Evolutionary conservation across 2,888 invertebrate species (phyloP).

Genomic region (Meliscaeva auricollis): DNA sequence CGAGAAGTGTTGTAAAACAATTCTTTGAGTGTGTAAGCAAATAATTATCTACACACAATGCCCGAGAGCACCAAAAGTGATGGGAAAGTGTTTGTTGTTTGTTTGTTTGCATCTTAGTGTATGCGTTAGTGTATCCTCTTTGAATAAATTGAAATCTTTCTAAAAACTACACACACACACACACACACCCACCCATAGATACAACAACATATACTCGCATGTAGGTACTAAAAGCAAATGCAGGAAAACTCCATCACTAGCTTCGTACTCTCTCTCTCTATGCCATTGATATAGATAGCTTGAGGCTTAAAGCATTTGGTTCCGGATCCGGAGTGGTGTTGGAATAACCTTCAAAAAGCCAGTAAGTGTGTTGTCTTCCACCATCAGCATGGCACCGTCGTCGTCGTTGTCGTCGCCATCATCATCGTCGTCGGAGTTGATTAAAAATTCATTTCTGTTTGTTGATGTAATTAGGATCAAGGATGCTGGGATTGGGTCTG

Average conservation of each 20-base stretch:
- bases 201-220: too few species aligned
- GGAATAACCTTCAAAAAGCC: slow-evolving; percentile 71
- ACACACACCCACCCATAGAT: background rate
- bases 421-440: slow-evolving; percentile 73
- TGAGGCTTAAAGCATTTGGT: slow-evolving; percentile 52
- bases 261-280: slow-evolving; percentile 20
- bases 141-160: slow-evolving; percentile 59
- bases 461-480: slow-evolving; percentile 78
- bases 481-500: slow-evolving; percentile 37
- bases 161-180: background rate
- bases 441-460: slow-evolving; percentile 79
- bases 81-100: slow-evolving; percentile 37
- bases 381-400: background rate
- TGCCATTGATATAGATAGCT: slow-evolving; percentile 58
- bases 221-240: too few species aligned
- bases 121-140: slow-evolving; percentile 32
- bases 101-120: background rate
- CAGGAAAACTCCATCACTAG: slow-evolving; percentile 33
- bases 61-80: slow-evolving; percentile 41
- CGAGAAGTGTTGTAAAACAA: slow-evolving; percentile 54
- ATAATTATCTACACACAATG: slow-evolving; percentile 63
- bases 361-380: slow-evolving; percentile 68
- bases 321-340: background rate
- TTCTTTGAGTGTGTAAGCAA: slow-evolving; percentile 68
- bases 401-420: slow-evolving; percentile 28